Evolutionary conservation across 92 coral and sea anemone genomes (phyloP), one percentile per base, ranked within the genome.

Genomic region (Pocillopora meandrina): DNA sequence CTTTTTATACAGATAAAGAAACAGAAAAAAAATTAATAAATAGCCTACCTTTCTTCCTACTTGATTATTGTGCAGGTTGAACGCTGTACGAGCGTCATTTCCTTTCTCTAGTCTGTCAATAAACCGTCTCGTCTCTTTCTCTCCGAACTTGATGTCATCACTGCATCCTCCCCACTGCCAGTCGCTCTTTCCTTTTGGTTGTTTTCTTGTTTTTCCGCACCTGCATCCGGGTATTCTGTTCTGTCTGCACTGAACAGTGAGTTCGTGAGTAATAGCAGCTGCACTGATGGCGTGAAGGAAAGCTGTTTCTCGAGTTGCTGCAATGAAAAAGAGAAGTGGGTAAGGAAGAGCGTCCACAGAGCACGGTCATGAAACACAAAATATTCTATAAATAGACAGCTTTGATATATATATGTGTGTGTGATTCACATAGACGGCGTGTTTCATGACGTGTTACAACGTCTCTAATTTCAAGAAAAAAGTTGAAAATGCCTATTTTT

Each of bases 21-120:
- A 62, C 5, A 20, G n/a, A 15, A 62, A 12, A 15, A 14, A 14
- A 62, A 1, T 19, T 3, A 42, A 42, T 42, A 7, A 42, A 7
- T 2, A n/a, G 73, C 84, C 61, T 80, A 95, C 98, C 92, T 91
- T 92, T 61, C 97, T 75, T 63, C 98, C 98, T 1, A 95, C 97
- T 81, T 92, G 92, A 56, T 93, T 95, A 76, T 95, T 95, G 36
- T 95, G 98, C 17, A 83, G 72, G 68, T 93, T 95, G 56, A 95
- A 65, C 13, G 82, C 70, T 31, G 84, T 72, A 10, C 97, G 85
- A 16, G 89, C 94, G 33, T 84, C 85, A 56, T 82, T 75, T 19
- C 72, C 86, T 55, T 84, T 84, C 76, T 95, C 97, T 12, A 95
- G 87, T 12, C 77, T 85, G 21, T 93, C 97, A 5, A 95, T 82